Conservation (phyloP, 2,797 vertebrate genomes). For the Podarcis lilfordi region DNA sequence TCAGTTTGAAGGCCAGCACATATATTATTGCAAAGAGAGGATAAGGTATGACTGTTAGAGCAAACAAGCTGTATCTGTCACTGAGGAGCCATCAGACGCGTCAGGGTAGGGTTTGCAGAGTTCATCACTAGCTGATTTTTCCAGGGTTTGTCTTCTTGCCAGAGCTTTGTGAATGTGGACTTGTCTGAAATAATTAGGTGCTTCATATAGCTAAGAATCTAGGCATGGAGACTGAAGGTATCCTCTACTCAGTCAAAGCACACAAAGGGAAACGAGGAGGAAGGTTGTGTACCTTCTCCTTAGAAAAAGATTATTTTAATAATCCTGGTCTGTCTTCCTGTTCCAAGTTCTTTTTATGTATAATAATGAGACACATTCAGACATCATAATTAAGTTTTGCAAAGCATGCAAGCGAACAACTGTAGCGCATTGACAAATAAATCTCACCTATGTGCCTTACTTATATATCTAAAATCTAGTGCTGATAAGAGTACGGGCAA, state of each 20-base stretch:
- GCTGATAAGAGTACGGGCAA: neutral
- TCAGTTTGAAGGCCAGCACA: neutral
- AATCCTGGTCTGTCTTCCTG: neutral
- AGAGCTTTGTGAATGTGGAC: neutral
- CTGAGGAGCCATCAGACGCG: neutral
- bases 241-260: neutral
- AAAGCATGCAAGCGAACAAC: neutral
- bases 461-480: neutral
- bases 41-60: neutral
- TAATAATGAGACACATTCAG: conserved; percentile 2
- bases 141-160: neutral
- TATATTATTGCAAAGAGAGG: neutral
- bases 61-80: neutral
- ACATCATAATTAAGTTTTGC: neutral
- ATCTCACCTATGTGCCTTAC: neutral
- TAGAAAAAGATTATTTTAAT: neutral
- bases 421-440: neutral
- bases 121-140: neutral
- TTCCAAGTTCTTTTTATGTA: neutral
- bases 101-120: neutral
- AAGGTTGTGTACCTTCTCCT: neutral
- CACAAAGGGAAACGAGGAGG: fast-evolving
- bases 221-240: neutral
- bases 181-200: neutral
- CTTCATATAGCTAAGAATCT: neutral